A percentile compares a stretch with the other conserved stretches of the same genome.
These are phyloP conservation scores for Sebastes steindachneri DNA, from an alignment of 2,797 vertebrate genomes.

Conservation along the genomic window DNA sequence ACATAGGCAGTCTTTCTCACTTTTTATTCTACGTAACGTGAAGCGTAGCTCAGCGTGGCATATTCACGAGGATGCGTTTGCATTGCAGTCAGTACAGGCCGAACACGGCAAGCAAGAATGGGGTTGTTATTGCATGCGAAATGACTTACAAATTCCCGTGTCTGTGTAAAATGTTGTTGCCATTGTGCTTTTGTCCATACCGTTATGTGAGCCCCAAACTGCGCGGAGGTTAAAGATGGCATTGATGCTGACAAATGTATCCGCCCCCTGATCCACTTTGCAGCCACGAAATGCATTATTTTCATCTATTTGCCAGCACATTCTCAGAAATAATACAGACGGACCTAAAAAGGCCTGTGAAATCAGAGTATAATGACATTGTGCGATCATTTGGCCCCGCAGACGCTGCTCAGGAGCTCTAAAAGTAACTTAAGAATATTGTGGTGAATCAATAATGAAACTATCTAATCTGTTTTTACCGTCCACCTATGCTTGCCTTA, in stretches of 20 bases:
- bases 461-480: constrained; percentile 82
- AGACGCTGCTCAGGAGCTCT: constrained; percentile 65
- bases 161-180: background rate
- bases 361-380: constrained; percentile 77
- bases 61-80: background rate
- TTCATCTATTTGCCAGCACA: constrained; percentile 42
- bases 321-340: constrained; percentile 68
- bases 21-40: no score
- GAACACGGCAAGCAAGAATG: background rate
- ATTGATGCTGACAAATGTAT: constrained; percentile 14
- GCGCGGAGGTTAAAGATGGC: background rate
- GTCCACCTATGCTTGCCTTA: constrained; percentile 80
- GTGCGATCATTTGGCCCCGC: constrained; percentile 68
- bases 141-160: background rate
- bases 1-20: no score
- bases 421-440: constrained; percentile 85
- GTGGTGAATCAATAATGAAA: constrained; percentile 87
- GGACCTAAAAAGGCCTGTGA: constrained; percentile 64
- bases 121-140: rapidly evolving
- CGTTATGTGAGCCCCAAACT: background rate
- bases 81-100: background rate
- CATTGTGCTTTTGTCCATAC: background rate
- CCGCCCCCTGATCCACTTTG: constrained; percentile 20
- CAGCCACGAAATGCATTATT: constrained; percentile 50
- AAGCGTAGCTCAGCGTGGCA: no score